A percentile compares a stretch with the other conserved stretches of the same genome.
phyloP scores from a whole-genome alignment of 2,888 invertebrate genomes.

The Arrhopalites spinosus region DNA sequence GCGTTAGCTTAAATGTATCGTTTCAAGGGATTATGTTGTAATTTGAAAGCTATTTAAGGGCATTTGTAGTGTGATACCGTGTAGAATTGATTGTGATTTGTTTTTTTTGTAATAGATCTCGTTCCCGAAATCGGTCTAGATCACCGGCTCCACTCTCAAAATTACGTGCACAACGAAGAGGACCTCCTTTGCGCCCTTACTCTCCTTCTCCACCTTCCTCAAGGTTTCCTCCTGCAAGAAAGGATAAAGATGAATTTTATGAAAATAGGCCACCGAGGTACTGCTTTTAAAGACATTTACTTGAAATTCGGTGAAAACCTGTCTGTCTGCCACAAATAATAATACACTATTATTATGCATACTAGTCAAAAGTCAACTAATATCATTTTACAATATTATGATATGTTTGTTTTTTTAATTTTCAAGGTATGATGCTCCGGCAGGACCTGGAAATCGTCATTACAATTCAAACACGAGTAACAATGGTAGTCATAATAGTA shows the following conservation, averaged over 20 bases:
- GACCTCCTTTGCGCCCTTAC: conserved; percentile 43
- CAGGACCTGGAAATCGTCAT: conserved; percentile 7
- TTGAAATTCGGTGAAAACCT: too few species aligned
- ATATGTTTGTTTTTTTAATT: neutral
- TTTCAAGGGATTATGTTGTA: too few species aligned
- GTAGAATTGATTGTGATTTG: neutral
- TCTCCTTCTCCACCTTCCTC: conserved; percentile 54
- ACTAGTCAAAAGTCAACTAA: too few species aligned
- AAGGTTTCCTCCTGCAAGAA: conserved; percentile 42
- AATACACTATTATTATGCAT: too few species aligned
- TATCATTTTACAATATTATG: too few species aligned
- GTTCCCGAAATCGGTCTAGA: conserved; percentile 45
- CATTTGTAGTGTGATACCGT: neutral
- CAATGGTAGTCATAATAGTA: neutral
- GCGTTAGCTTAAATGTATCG: too few species aligned
- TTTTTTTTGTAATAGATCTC: conserved; percentile 26
- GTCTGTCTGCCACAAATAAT: too few species aligned
- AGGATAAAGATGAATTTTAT: conserved; percentile 54
- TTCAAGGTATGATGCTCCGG: conserved; percentile 14
- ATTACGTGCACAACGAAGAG: conserved; percentile 48
- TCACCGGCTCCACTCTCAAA: conserved; percentile 25
- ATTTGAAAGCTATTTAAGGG: too few species aligned
- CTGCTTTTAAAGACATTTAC: neutral
- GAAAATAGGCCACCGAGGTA: conserved; percentile 40
- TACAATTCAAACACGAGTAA: neutral